Evolutionary conservation across 1,140 invertebrate genomes (phyloP).

Genomic region (Drosophila prosaltans): DNA sequence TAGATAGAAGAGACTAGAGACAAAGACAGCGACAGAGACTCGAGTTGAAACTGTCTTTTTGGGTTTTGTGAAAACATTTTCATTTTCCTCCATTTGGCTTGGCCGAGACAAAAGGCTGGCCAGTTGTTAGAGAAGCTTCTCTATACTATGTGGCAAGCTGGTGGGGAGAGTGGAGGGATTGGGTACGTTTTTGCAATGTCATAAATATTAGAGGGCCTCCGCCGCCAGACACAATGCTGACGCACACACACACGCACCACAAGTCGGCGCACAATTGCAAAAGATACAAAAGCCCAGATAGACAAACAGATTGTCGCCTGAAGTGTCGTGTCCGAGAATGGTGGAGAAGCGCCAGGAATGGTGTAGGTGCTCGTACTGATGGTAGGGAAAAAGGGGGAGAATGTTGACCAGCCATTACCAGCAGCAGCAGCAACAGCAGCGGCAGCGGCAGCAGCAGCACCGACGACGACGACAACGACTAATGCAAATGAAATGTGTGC

Average conservation of each 20-base stretch:
- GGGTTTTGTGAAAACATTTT: constrained; percentile 30
- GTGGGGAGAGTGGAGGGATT: not conserved
- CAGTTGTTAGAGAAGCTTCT: not conserved
- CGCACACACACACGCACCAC: not conserved
- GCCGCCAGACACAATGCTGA: constrained; percentile 43
- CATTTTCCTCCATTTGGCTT: not conserved
- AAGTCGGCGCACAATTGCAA: constrained; percentile 29
- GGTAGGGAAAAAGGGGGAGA: not conserved
- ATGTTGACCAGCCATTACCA: constrained; percentile 9
- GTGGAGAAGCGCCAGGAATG: not conserved
- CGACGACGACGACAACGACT: constrained; percentile 1
- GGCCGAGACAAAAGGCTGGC: constrained; percentile 5
- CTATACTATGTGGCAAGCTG: no score
- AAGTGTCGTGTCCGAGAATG: constrained; percentile 44
- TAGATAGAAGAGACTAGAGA: not conserved
- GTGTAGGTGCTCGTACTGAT: not conserved
- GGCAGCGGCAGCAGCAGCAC: not conserved
- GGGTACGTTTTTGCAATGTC: constrained; percentile 48
- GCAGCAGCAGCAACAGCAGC: not conserved
- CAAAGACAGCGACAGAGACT: constrained; percentile 7
- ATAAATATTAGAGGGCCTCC: constrained; percentile 65
- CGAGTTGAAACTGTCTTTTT: constrained; percentile 26
- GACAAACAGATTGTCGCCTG: constrained; percentile 74
- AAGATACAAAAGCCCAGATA: constrained; percentile 67
- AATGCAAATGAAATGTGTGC: constrained; percentile 12